Evolutionary conservation across 2,113 vertebrate species (phyloP), one percentile per base, ranked within the genome.

Genomic region (Chroicocephalus ridibundus): DNA sequence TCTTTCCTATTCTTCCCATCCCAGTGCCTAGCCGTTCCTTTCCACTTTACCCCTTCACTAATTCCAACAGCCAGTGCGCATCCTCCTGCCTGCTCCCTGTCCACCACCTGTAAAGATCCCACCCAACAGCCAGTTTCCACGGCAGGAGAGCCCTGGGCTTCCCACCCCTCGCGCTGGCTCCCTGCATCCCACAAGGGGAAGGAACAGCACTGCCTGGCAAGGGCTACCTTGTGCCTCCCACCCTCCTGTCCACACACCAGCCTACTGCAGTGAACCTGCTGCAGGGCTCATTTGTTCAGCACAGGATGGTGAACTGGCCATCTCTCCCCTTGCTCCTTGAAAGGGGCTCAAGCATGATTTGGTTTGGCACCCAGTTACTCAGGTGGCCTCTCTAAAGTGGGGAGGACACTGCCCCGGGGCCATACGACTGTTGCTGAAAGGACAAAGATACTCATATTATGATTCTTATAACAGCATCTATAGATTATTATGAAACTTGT

Each of bases 161-260:
- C 61, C 24, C 78, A 24, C 5, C 47, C 15, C 16, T 61, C 19
- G 2, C 0, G 0, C 38, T 15, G 36, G 36, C 19, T 54, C 20
- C 38, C 21, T 31, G 44, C 18, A 5, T 20, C 65, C 20, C 3
- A 0, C 31, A 25, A 19, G 15, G 5, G 27, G 29, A 65, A 29
- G n/a, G 55, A 42, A 5, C 2, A 1, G 65, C 34, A 19, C 14
- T 66, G 86, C 26, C 11, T 8, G 1, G 62, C 4, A 1, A 72
- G 52, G 31, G 46, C 76, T 6, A 1, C 44, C 69, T 64, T 2
- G 0, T 13, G 9, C 74, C 54, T 66, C 36, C 51, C 42, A 3
- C 25, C 52, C n/a, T 38, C 11, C 11, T 0, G 0, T 13, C 34
- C 0, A 0, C 47, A 18, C 25, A 6, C 2, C 0, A 2, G 20